phyloP scores from a whole-genome alignment of 2,797 vertebrate species.

The Scolopax rusticola region DNA sequence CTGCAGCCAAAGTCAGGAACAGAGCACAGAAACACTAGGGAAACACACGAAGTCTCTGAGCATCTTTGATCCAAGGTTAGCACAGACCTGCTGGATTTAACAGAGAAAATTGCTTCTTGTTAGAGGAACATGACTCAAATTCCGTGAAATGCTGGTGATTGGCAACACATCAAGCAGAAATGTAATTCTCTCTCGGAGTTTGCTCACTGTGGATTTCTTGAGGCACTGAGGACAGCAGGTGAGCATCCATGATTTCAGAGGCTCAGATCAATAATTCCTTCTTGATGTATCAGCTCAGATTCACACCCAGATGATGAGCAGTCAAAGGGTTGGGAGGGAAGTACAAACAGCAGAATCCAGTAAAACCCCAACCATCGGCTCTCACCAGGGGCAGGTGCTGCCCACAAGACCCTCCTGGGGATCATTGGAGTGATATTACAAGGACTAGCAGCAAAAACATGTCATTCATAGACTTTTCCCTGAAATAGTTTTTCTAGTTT shows the following conservation, averaged over 20 bases:
- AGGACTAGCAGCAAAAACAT: not conserved
- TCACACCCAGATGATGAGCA: not conserved
- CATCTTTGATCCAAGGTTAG: not conserved
- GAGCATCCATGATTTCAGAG: not conserved
- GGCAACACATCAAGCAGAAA: not conserved
- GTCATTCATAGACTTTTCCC: not conserved
- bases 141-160: not conserved
- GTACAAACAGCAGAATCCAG: not conserved
- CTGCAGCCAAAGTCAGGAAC: not conserved
- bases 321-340: not conserved
- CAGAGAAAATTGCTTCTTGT: not conserved
- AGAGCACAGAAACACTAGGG: not conserved
- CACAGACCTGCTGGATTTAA: not conserved
- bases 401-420: not conserved
- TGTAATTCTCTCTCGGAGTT: not conserved
- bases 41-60: not conserved
- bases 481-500: not conserved
- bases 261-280: not conserved
- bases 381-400: not conserved
- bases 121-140: not conserved
- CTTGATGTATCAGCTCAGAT: fast-evolving
- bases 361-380: not conserved
- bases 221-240: not conserved
- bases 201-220: not conserved
- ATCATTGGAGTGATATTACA: fast-evolving